Evolutionary conservation across 1,140 invertebrate genomes (phyloP).

Genomic region (Bathynomus jamesi): DNA sequence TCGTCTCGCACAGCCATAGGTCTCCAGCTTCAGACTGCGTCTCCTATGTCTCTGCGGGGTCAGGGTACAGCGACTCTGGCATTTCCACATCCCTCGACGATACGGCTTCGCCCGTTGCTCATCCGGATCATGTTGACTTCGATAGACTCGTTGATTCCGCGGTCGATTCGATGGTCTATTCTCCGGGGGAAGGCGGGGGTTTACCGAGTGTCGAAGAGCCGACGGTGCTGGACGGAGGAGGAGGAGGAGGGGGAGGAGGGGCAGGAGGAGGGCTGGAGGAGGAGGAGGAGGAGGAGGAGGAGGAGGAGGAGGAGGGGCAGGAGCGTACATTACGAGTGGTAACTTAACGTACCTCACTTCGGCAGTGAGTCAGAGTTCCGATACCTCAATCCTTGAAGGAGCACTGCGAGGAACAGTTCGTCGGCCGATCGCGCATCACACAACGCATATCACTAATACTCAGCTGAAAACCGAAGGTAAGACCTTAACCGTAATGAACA

Average conservation of each 20-base stretch:
- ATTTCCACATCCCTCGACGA: slow-evolving; percentile 33
- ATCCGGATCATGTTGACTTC: slow-evolving; percentile 24
- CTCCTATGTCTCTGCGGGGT: slow-evolving; percentile 32
- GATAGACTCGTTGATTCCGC: slow-evolving; percentile 31
- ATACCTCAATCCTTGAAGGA: slow-evolving; percentile 34
- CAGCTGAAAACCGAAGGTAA: slow-evolving; percentile 17
- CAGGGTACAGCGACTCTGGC: slow-evolving; percentile 33
- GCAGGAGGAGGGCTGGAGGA: too few relatives aligned
- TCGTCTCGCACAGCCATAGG: slow-evolving; percentile 33
- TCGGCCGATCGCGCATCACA: slow-evolving; percentile 17
- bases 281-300: too few relatives aligned
- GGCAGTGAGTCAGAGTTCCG: slow-evolving; percentile 4
- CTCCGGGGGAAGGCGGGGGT: slow-evolving; percentile 14
- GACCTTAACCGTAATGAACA: slow-evolving; percentile 30
- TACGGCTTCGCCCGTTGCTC: slow-evolving; percentile 27
- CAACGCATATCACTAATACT: neutral
- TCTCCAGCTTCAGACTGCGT: slow-evolving; percentile 35
- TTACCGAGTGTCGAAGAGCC: neutral
- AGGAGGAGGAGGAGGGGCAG: too few relatives aligned
- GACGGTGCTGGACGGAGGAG: slow-evolving; percentile 6
- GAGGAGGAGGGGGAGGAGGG: slow-evolving; percentile 5
- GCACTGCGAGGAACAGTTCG: slow-evolving; percentile 35
- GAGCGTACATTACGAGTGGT: too few relatives aligned
- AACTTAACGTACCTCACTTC: slow-evolving; percentile 17
- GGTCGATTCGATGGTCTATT: slow-evolving; percentile 31